phyloP scores from a whole-genome alignment of 2,113 vertebrate genomes.

The Cyphomyrus discorhynchus region DNA sequence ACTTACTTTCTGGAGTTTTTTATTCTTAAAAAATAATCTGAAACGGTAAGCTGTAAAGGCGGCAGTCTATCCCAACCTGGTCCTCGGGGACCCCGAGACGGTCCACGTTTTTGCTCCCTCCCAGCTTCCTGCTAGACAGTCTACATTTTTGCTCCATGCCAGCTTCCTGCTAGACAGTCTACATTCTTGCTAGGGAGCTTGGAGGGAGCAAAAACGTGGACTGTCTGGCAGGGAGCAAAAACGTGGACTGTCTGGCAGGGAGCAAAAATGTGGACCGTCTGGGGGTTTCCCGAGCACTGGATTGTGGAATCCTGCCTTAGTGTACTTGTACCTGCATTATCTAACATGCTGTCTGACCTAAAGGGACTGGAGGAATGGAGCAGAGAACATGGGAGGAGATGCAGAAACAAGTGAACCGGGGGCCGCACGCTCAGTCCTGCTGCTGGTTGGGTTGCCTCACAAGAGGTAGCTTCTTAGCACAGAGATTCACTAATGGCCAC shows the following conservation, averaged over 20 bases:
- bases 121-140: not conserved
- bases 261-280: not conserved
- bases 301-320: not conserved
- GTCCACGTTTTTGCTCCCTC: not conserved
- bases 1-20: not conserved
- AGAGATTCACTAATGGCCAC: not conserved
- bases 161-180: no score
- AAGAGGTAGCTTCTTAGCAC: not conserved
- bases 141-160: no score
- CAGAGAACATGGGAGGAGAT: not conserved
- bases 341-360: not conserved
- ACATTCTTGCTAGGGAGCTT: no score
- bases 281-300: not conserved
- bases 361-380: not conserved
- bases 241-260: not conserved
- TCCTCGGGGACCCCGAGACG: not conserved
- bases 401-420: not conserved
- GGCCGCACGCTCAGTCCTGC: not conserved
- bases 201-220: no score
- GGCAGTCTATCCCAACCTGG: not conserved
- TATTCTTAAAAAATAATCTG: not conserved
- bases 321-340: not conserved
- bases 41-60: not conserved
- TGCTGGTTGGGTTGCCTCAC: not conserved
- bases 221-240: no score